phyloP scores from a whole-genome alignment of 2,888 invertebrate genomes.

The Ephialtes manifestator region DNA sequence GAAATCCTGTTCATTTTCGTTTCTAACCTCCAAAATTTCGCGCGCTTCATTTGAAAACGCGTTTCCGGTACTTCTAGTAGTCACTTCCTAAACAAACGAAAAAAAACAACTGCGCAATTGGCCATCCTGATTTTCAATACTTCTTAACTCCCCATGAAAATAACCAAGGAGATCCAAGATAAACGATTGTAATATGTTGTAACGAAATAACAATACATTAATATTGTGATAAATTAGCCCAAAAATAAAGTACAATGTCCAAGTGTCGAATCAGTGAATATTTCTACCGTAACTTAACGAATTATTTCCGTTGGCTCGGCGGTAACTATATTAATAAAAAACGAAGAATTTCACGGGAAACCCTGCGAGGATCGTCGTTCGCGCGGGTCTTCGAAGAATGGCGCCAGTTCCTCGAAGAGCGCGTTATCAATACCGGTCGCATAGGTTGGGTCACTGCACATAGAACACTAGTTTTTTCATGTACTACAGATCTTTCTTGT shows the following conservation, averaged over 20 bases:
- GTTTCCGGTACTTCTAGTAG: background rate
- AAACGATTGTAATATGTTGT: background rate
- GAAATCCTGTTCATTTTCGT: too few species aligned
- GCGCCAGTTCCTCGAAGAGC: conserved; percentile 46
- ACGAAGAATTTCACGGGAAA: background rate
- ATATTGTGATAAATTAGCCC: background rate
- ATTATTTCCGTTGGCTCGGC: background rate
- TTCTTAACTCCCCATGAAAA: background rate
- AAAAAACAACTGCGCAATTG: background rate
- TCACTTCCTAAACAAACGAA: background rate
- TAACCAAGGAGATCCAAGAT: background rate
- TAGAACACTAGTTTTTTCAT: conserved; percentile 44
- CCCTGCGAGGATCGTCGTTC: background rate
- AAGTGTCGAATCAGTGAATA: background rate
- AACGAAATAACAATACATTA: background rate
- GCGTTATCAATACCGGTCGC: conserved; percentile 29
- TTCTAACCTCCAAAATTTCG: background rate
- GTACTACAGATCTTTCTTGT: conserved; percentile 54
- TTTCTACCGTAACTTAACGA: background rate
- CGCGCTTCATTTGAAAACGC: background rate
- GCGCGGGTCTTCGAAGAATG: conserved; percentile 54
- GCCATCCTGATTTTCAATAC: background rate
- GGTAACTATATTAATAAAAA: background rate
- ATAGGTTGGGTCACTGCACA: conserved; percentile 45
- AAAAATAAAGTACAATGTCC: background rate